Percentiles rank a stretch among this genome's conserved stretches.
These are phyloP conservation scores for Parochlus steinenii DNA, from an alignment of 2,888 invertebrate species.

Conservation along the genomic window DNA sequence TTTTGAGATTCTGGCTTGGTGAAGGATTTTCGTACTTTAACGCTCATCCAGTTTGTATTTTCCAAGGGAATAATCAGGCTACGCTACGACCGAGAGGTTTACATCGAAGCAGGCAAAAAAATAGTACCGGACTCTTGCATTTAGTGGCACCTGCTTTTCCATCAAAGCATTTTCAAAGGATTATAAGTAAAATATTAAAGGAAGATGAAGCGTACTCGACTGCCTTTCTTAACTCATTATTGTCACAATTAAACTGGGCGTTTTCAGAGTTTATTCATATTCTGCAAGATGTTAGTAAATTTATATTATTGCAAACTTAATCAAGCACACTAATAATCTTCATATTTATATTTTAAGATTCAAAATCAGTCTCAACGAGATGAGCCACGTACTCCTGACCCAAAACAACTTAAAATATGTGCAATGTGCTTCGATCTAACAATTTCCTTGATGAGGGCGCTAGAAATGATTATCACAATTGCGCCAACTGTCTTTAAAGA, in stretches of 20 bases:
- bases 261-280: slow-evolving; percentile 76
- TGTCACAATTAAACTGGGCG: slow-evolving; percentile 75
- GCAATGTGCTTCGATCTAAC: slow-evolving; percentile 72
- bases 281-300: slow-evolving; percentile 49
- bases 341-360: slow-evolving; percentile 29
- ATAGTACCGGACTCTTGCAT: slow-evolving; percentile 28
- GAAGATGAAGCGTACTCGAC: slow-evolving; percentile 47
- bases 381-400: slow-evolving; percentile 44
- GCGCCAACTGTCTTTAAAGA: slow-evolving; percentile 49
- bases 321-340: not conserved
- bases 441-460: slow-evolving; percentile 55
- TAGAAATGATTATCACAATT: slow-evolving; percentile 60
- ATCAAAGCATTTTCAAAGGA: slow-evolving; percentile 29
- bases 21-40: slow-evolving; percentile 66
- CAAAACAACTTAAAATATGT: slow-evolving; percentile 62
- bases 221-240: slow-evolving; percentile 55
- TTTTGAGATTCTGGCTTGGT: slow-evolving; percentile 71
- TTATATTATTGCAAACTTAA: not conserved
- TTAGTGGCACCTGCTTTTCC: slow-evolving; percentile 29
- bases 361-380: slow-evolving; percentile 41
- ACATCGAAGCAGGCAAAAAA: slow-evolving; percentile 26
- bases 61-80: slow-evolving; percentile 33
- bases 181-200: slow-evolving; percentile 43
- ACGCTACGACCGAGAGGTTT: slow-evolving; percentile 22
- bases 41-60: slow-evolving; percentile 38